phyloP scores from a whole-genome alignment of 2,113 vertebrate genomes.

The Pipra filicauda region DNA sequence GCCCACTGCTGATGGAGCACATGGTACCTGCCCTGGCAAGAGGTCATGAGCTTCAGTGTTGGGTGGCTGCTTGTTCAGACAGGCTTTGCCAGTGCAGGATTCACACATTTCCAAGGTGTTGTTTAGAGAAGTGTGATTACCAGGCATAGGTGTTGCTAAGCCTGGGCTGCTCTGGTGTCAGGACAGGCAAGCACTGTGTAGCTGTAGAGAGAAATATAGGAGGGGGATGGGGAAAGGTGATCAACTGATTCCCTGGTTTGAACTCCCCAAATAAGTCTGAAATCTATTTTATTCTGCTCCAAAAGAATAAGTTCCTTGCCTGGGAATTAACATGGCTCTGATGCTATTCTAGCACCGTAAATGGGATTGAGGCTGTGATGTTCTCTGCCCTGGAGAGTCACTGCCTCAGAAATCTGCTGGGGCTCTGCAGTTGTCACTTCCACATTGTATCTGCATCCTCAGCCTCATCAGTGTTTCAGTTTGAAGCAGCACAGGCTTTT shows the following conservation, averaged over 20 bases:
- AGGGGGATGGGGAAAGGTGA: not conserved
- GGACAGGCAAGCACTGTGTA: not conserved
- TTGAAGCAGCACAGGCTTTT: not conserved
- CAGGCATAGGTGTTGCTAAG: not conserved
- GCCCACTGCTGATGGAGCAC: not conserved
- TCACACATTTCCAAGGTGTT: not conserved
- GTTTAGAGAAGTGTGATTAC: not conserved
- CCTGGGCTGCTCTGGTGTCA: not conserved
- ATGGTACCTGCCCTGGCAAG: not conserved
- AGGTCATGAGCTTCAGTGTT: not conserved
- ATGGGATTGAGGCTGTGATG: conserved; percentile 35
- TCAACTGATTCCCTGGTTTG: not conserved
- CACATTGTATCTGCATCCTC: not conserved
- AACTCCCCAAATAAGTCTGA: conserved; percentile 26
- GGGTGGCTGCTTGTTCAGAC: not conserved
- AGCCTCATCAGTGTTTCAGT: not conserved
- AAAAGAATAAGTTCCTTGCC: conserved; percentile 4
- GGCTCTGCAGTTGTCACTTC: conserved; percentile 1
- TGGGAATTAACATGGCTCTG: conserved; percentile 1
- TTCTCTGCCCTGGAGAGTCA: conserved; percentile 10
- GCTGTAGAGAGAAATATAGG: not conserved
- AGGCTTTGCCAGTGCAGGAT: not conserved
- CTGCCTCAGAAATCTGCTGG: not conserved
- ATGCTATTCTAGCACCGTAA: conserved; percentile 24
- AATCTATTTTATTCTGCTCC: conserved; percentile 23